Base-by-base conservation (phyloP, 2,888 invertebrate species). In the Hyposoter dolosus region DNA sequence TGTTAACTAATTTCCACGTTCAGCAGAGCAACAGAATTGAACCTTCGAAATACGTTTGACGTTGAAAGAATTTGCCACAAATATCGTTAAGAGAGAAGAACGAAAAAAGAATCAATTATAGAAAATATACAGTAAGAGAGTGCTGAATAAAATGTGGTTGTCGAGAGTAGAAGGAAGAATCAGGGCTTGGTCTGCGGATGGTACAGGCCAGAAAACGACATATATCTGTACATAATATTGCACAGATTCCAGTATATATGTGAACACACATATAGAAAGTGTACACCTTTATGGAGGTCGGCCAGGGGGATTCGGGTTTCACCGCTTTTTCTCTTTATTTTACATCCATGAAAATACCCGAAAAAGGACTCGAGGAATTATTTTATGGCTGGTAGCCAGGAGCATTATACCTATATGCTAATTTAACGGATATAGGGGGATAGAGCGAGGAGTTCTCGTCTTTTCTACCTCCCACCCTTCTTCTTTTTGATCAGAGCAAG, bases 401-500 rank as follows among this genome's bases (percentile, higher is more conserved):
- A 90, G 89, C 90, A 90, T 92, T 92, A 90, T 86, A 83, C 83
- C 86, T 86, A 86, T 92, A 91, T 92, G 91, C 89, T 91, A 91
- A 91, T 91, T 90, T 90, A 88, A 89, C 89, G 90, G 89, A 90
- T 75, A 78, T 90, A 89, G 87, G 76, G 82, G 84, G 72, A 82
- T 84, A 87, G 82, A 82, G 82, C 83, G 81, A 72, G 32, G 66
- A 74, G 40, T 68, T 75, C 74, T 75, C 75, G 68, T 65, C 40
- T 75, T 82, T 68, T 82, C 81, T 68, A 72, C 71, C 81, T 79
- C 53, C 71, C 72, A 83, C 60, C 19, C 12, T 75, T 53, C 72
- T 53, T 71, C 43, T 72, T 56, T 68, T 40, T 63, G 10, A 50
- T 68, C 60, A 84, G 74, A 60, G 43, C 56, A 43, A 60, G 60